Evolutionary conservation across 2,888 invertebrate genomes (phyloP), one percentile per base, ranked within the genome.

Genomic region (Vesta saturnalis): DNA sequence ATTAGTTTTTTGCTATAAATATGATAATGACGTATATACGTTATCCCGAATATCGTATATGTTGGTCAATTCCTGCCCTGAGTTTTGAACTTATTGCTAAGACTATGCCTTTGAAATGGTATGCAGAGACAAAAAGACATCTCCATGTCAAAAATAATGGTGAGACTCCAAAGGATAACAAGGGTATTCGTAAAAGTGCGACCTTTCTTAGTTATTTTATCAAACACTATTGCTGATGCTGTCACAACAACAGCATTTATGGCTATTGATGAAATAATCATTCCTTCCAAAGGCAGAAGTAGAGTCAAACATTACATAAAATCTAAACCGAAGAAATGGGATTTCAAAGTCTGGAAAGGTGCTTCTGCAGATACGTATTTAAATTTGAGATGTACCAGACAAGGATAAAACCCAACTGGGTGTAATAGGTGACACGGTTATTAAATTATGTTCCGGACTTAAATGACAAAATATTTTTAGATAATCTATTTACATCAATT

Each of bases 181-280:
- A n/a, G n/a, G n/a, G n/a, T n/a, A n/a, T n/a, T n/a, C n/a, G n/a
- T n/a, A n/a, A n/a, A n/a, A n/a, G n/a, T n/a, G n/a, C n/a, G n/a
- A n/a, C 65, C 3, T 46, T 70, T 1, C 12, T 72, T 3, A 64
- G 67, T 30, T 47, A 18, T 15, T 23, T 72, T 2, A 22, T 10
- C 23, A n/a, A 55, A 56, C 30, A 35, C 46, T 1, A 70, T 72
- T 64, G 56, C 55, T 1, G 46, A 62, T 46, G 64, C 30, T 54
- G 58, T 59, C 10, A 62, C 64, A 14, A n/a, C 60, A 43, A 14
- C 62, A 18, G 70, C 72, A 60, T 64, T 58, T 65, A 43, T 63
- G 43, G 64, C 71, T 39, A 64, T 74, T 23, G 72, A 73, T 64
- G 73, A 72, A 65, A 67, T 67, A 65, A 67, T 72, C n/a, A n/a